Evolutionary conservation across 2,888 invertebrate genomes (phyloP), one percentile per base, ranked within the genome.

Genomic region (Lycophotia porphyrea): DNA sequence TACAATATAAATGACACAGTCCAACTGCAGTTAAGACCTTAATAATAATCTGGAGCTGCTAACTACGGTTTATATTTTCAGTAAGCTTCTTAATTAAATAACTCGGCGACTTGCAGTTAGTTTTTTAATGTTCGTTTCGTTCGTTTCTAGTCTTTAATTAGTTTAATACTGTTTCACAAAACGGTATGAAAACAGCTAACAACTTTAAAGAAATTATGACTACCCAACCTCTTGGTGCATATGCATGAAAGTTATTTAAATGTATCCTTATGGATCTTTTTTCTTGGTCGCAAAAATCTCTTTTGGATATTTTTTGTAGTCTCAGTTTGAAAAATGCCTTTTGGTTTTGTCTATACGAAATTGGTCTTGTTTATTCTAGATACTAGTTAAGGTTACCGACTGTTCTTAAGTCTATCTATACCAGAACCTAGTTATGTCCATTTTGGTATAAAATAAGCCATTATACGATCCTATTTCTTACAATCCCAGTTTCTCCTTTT

Each of bases 101-200:
- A 58, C 24, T 61, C 31, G 0, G 9, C 21, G 31, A 52, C 21
- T 73, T 49, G 24, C 24, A 68, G 65, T n/a, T 13, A 69, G 60
- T 44, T 49, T 72, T 31, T 65, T 34, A 11, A 27, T 69, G 24
- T 44, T 55, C n/a, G n/a, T 67, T 82, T 71, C 24, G 52, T 68
- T 67, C 0, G 39, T 64, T 42, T 69, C 58, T 77, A 76, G 72
- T 65, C 34, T 74, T 60, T 77, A 77, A 77, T 81, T 84, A 67
- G 76, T 81, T 71, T 67, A 78, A 76, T 79, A 71, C 58, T 72
- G 71, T 84, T 70, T 76, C 21, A 52, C 52, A 63, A 81, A 84
- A 81, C 79, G 74, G 82, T 84, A 82, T 58, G 80, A 80, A 79
- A 80, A 82, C 85, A 82, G 86, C 78, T 80, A 82, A 71, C 49